These are phyloP conservation scores for Noctua janthina DNA, from an alignment of 2,888 invertebrate species.

Conservation along the genomic window DNA sequence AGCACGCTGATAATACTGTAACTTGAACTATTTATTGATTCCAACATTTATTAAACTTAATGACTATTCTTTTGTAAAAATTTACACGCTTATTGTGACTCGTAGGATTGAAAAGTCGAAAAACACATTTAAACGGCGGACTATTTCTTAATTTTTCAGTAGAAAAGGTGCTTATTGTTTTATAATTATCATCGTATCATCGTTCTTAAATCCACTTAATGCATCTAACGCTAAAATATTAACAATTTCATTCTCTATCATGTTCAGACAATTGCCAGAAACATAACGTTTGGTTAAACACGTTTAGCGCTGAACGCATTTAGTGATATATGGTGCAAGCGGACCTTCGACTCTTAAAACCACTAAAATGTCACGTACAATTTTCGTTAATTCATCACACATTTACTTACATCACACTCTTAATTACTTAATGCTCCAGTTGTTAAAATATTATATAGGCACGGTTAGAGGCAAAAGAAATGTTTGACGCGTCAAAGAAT, in stretches of 20 bases:
- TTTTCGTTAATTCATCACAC: neutral
- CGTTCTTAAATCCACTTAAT: neutral
- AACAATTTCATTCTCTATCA: neutral
- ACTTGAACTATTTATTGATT: neutral
- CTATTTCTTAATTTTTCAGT: neutral
- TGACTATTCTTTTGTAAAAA: neutral
- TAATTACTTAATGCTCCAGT: neutral
- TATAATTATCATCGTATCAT: neutral
- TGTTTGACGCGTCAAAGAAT: neutral
- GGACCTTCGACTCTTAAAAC: neutral
- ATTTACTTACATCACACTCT: no score
- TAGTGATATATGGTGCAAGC: neutral
- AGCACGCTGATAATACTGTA: slow-evolving; percentile 52
- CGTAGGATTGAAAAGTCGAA: neutral
- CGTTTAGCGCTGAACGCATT: neutral
- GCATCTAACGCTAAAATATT: neutral
- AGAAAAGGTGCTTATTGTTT: neutral
- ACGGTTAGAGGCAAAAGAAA: no score
- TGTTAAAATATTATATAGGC: neutral
- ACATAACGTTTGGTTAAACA: neutral
- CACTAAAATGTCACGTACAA: neutral
- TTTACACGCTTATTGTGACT: neutral
- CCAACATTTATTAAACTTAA: neutral
- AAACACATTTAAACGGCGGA: neutral
- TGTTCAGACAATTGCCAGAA: neutral